Evolutionary conservation across 2,113 vertebrate genomes (phyloP), one percentile per base, ranked within the genome.

Genomic region (Plotosus lineatus): DNA sequence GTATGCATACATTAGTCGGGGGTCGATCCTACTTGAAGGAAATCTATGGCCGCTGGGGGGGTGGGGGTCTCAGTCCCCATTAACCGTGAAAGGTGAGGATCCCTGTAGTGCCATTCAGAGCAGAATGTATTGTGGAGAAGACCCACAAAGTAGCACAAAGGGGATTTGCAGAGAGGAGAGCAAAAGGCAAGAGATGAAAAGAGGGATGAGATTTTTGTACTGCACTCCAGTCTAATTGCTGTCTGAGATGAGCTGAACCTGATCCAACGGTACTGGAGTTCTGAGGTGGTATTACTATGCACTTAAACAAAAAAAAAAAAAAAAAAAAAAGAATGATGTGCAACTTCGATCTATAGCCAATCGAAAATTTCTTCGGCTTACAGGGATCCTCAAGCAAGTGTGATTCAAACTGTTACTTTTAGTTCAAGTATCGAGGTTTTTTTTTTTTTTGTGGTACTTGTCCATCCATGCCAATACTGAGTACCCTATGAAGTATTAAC

Each of bases 151-250:
- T 71, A 69, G 50, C 40, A 46, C 26, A 50, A 36, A 48, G 78
- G 36, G 68, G 40, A 61, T 61, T 72, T 80, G 68, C 19, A 26
- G 12, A 80, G 40, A 21, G 40, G 28, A 26, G 31, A 55, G 76
- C 81, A 75, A 75, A 68, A 82, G 78, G 40, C 51, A 66, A 65
- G 46, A 81, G 73, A 68, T 42, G 65, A 42, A 48, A 73, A 72
- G 69, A 63, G 19, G 19, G 55, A 33, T 80, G 78, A 73, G 55
- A 63, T 26, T 72, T 61, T 6, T 50, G 21, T 44, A 7, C 55
- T 69, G 51, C 21, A 38, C 17, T 46, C 21, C 26, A 72, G 66
- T 58, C 26, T 69, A 53, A 80, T 61, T 63, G 55, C 79, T 50
- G 42, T 38, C 44, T 63, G 21, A 61, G 68, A 61, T 61, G 36